Conservation (phyloP, 2,113 vertebrate species). For the Salvelinus alpinus region DNA sequence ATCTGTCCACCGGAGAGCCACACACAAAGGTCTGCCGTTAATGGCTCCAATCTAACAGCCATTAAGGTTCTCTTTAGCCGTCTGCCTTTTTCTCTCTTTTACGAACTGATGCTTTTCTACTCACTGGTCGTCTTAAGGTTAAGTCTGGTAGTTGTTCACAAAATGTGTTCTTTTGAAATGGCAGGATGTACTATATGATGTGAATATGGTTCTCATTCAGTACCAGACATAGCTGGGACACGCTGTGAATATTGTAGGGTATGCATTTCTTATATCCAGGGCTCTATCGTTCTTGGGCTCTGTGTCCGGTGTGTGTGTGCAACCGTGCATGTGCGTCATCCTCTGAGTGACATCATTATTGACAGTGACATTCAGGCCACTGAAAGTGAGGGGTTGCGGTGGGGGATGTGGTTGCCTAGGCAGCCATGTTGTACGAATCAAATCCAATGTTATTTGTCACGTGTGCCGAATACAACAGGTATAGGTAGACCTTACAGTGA, state of each 20-base stretch:
- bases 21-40: conserved; percentile 19
- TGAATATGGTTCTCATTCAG: too few relatives aligned
- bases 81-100: background rate
- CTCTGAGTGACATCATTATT: conserved; percentile 13
- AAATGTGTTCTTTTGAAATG: too few relatives aligned
- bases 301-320: conserved; percentile 10
- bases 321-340: background rate
- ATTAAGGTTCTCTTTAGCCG: background rate
- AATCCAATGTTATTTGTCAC: too few relatives aligned
- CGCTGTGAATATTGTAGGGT: background rate
- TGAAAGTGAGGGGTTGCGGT: background rate
- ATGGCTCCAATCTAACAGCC: conserved; percentile 8
- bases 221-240: background rate
- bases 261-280: background rate
- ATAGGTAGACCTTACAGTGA: too few relatives aligned
- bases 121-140: too few relatives aligned
- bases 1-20: background rate
- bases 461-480: too few relatives aligned
- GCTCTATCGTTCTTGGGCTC: background rate
- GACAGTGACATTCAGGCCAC: conserved; percentile 14
- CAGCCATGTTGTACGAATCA: background rate
- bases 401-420: conserved; percentile 23
- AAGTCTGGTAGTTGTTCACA: too few relatives aligned
- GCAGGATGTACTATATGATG: too few relatives aligned
- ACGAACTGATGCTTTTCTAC: too few relatives aligned